Conservation (phyloP, 1,140 invertebrate genomes). For the Drosophila arizonae region DNA sequence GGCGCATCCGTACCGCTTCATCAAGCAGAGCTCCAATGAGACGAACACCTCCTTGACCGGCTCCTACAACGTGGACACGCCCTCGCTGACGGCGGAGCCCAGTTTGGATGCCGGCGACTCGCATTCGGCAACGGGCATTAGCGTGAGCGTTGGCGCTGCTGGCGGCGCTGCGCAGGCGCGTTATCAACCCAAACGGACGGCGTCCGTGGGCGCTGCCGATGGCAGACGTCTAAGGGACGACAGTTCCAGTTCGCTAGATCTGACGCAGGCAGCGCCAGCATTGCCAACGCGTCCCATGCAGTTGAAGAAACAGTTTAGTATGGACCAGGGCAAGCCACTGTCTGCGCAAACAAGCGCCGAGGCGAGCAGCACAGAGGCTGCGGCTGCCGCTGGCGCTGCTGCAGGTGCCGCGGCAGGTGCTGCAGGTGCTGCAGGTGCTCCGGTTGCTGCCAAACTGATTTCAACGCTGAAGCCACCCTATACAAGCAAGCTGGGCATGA, state of each 20-base stretch:
- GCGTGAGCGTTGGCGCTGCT: constrained; percentile 61
- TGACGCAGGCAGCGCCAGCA: constrained; percentile 70
- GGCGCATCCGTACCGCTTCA: constrained; percentile 80
- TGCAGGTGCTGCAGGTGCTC: constrained; percentile 26
- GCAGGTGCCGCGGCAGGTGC: constrained; percentile 18
- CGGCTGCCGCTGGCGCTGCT: constrained; percentile 6
- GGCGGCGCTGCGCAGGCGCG: constrained; percentile 64
- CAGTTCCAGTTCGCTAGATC: constrained; percentile 69
- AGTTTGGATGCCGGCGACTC: constrained; percentile 76
- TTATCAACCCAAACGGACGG: constrained; percentile 78
- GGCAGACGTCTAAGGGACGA: constrained; percentile 63
- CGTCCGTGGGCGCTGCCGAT: constrained; percentile 75
- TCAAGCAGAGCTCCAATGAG: constrained; percentile 82
- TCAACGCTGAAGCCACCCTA: constrained; percentile 75
- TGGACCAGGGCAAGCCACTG: constrained; percentile 76
- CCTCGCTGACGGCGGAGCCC: constrained; percentile 76
- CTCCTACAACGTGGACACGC: constrained; percentile 81
- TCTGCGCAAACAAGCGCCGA: constrained; percentile 32
- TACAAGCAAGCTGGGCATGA: constrained; percentile 73
- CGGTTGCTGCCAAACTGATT: constrained; percentile 77
- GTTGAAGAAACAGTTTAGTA: constrained; percentile 82
- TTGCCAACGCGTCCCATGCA: constrained; percentile 70
- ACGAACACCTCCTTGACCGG: constrained; percentile 81
- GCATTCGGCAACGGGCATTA: constrained; percentile 69
- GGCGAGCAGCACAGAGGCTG: constrained; percentile 5